Base-by-base conservation (phyloP, 2,797 vertebrate genomes). In the Aulostomus chinensis region DNA sequence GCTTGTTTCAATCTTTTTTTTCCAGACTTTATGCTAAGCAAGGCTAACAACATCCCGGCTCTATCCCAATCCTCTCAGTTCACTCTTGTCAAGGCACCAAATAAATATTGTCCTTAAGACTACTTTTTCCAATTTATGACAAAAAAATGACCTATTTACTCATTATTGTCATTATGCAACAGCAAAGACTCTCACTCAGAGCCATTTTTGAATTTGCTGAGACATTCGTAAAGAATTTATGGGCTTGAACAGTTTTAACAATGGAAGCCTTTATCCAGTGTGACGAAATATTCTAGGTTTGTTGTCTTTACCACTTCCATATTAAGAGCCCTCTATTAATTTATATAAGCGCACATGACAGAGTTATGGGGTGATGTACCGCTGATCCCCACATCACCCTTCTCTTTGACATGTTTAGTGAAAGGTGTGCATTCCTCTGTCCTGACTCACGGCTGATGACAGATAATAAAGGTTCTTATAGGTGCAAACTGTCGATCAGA, bases 391-490 rank as follows among this genome's bases (percentile, higher is more conserved):
- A 29, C 17, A 38, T 25, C 24, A 42, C 22, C 18, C 10, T 51
- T 7, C 15, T 9, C 6, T 31, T 18, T 37, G 30, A 6, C 20
- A 20, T 60, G 54, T 60, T 38, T 42, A 28, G 6, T 57, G 46
- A 45, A 62, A 49, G 49, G 31, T 49, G 34, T 39, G 30, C 77
- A 70, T 73, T 71, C 67, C 58, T 64, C 33, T 16, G 41, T 16
- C 21, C 55, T 84, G 57, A 79, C 58, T 56, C 53, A n/a, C n/a
- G n/a, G n/a, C n/a, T n/a, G n/a, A n/a, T n/a, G 16, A 35, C 8
- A 16, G 5, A 37, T 5, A 30, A 12, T 4, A n/a, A n/a, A n/a
- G n/a, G 7, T 4, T 15, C 29, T 11, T 10, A 40, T 9, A 49
- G 17, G n/a, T 54, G 4, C 25, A 25, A 13, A 15, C 28, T 34